These are phyloP conservation scores for Caenorhabditis sp. DNA, from an alignment of 2,888 invertebrate species.

Conservation along the genomic window DNA sequence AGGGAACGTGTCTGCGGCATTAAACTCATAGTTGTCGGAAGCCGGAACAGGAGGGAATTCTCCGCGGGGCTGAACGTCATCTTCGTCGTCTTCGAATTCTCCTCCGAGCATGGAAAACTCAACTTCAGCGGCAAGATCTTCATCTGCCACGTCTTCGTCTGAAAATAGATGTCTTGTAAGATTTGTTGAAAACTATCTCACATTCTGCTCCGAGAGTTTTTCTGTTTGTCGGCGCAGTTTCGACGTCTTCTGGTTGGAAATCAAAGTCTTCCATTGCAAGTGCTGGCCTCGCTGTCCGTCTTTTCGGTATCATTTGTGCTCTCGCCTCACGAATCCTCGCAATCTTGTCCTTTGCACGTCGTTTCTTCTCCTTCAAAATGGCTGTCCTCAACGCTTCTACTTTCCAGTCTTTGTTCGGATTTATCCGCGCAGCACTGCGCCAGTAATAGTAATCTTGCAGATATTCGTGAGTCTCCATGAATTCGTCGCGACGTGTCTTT, in stretches of 20 bases:
- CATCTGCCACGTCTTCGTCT: conserved; percentile 52
- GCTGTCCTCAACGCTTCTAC: conserved; percentile 38
- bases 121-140: conserved; percentile 46
- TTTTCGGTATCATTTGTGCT: neutral
- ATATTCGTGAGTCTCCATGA: conserved; percentile 47
- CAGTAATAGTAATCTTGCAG: conserved; percentile 52
- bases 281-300: neutral
- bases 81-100: conserved; percentile 12
- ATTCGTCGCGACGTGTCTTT: conserved; percentile 25
- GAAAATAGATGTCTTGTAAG: conserved; percentile 1
- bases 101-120: conserved; percentile 36
- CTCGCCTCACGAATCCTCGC: conserved; percentile 26
- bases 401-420: conserved; percentile 54
- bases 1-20: neutral
- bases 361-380: conserved; percentile 43
- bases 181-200: conserved; percentile 3
- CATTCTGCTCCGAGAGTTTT: conserved; percentile 51
- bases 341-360: conserved; percentile 28
- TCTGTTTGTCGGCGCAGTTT: neutral
- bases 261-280: conserved; percentile 13
- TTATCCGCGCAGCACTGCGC: conserved; percentile 48
- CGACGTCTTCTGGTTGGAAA: neutral
- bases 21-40: neutral
- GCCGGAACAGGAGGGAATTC: conserved; percentile 5
- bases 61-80: conserved; percentile 13